Conservation (phyloP, 2,888 invertebrate genomes). For the Meteorus cinctellus region DNA sequence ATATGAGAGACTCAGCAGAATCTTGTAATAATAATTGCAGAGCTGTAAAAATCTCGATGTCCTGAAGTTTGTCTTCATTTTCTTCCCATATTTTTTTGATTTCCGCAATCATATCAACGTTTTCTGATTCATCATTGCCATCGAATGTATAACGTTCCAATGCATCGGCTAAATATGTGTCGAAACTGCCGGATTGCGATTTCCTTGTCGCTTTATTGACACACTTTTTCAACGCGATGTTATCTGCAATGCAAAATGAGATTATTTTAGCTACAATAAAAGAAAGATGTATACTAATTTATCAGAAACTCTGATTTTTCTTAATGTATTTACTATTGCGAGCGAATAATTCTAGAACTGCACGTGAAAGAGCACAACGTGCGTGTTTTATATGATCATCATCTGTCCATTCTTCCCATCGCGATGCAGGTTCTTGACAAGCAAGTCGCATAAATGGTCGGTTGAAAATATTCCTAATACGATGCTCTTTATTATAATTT, state of each 20-base stretch:
- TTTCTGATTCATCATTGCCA: conserved; percentile 27
- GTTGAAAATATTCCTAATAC: conserved; percentile 74
- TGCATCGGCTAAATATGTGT: conserved; percentile 63
- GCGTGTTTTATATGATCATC: conserved; percentile 72
- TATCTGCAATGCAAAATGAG: conserved; percentile 56
- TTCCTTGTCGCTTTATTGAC: conserved; percentile 66
- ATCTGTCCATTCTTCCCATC: conserved; percentile 75
- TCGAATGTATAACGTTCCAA: conserved; percentile 60
- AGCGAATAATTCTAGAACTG: conserved; percentile 79
- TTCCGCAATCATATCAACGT: conserved; percentile 48
- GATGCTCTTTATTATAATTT: conserved; percentile 45
- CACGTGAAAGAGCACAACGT: conserved; percentile 73
- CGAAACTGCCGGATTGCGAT: conserved; percentile 64
- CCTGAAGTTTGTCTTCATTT: conserved; percentile 55
- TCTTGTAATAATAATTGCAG: conserved; percentile 67
- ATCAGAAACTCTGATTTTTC: conserved; percentile 1
- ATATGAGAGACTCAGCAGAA: conserved; percentile 65
- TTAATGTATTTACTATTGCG: conserved; percentile 74
- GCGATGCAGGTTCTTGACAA: conserved; percentile 79
- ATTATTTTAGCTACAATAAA: conserved; percentile 11
- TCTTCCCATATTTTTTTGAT: conserved; percentile 59
- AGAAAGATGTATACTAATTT: conserved; percentile 5
- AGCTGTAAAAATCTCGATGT: conserved; percentile 65
- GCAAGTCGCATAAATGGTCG: conserved; percentile 83
- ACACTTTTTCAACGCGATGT: conserved; percentile 59